Evolutionary conservation across 1,140 invertebrate genomes (phyloP).

Genomic region (Gryllus bimaculatus): DNA sequence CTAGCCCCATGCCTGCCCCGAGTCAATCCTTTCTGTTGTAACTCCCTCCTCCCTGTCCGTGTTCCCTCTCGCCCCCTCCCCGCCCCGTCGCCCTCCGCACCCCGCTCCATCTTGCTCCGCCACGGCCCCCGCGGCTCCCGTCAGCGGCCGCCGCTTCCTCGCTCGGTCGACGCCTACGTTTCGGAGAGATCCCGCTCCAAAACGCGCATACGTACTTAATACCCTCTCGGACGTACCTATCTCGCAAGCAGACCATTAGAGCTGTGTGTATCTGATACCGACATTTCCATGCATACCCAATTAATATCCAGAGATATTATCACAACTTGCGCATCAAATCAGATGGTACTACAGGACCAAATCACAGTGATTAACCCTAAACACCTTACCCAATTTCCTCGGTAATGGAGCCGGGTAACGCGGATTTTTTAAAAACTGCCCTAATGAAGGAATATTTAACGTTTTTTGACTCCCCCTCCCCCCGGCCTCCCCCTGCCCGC

Average conservation of each 20-base stretch:
- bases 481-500: too few relatives aligned
- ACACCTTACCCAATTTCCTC: not conserved
- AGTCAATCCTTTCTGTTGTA: too few relatives aligned
- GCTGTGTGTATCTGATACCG: not conserved
- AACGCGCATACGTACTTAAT: not conserved
- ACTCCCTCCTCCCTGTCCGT: too few relatives aligned
- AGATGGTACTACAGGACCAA: not conserved
- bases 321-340: not conserved
- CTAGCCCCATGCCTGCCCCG: too few relatives aligned
- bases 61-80: too few relatives aligned
- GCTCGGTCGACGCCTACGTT: not conserved
- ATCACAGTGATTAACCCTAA: not conserved
- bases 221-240: not conserved
- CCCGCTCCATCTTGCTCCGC: too few relatives aligned
- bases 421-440: not conserved
- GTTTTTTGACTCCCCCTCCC: not conserved
- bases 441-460: not conserved
- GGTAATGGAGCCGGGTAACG: not conserved
- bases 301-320: not conserved
- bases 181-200: not conserved
- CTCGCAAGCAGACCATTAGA: not conserved
- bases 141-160: too few relatives aligned
- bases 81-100: too few relatives aligned
- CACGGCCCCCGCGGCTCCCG: too few relatives aligned
- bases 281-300: not conserved